These are phyloP conservation scores for Protodeltote pygarga DNA, from an alignment of 2,888 invertebrate species.

Conservation along the genomic window DNA sequence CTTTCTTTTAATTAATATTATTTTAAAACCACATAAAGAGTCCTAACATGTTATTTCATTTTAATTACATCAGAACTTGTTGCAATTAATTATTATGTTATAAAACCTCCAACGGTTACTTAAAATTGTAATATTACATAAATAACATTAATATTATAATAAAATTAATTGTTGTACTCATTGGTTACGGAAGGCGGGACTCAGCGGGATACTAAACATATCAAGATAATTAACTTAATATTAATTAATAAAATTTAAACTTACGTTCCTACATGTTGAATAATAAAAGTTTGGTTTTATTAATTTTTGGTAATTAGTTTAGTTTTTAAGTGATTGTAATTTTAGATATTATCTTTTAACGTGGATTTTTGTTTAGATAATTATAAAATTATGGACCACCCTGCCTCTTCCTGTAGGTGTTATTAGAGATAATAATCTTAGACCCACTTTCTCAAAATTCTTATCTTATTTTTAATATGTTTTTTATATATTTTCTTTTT, in stretches of 20 bases:
- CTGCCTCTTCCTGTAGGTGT: too few species aligned
- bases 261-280: constrained; percentile 17
- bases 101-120: constrained; percentile 26
- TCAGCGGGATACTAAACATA: constrained; percentile 29
- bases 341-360: too few species aligned
- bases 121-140: constrained; percentile 29
- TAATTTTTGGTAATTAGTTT: constrained; percentile 11
- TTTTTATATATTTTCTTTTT: too few species aligned
- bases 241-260: constrained; percentile 2
- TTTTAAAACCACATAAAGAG: constrained; percentile 3
- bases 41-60: constrained; percentile 3
- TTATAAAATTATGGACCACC: too few species aligned
- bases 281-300: constrained; percentile 6
- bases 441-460: not conserved
- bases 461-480: too few species aligned
- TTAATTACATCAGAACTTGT: constrained; percentile 24
- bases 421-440: not conserved
- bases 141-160: constrained; percentile 34
- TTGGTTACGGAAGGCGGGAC: constrained; percentile 29
- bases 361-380: too few species aligned
- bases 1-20: not conserved
- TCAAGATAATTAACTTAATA: constrained; percentile 35
- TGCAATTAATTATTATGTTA: constrained; percentile 19
- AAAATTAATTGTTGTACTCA: constrained; percentile 44
- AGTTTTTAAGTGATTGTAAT: not conserved